Conservation (phyloP, 2,797 vertebrate genomes). For the Propithecus perrieri region DNA sequence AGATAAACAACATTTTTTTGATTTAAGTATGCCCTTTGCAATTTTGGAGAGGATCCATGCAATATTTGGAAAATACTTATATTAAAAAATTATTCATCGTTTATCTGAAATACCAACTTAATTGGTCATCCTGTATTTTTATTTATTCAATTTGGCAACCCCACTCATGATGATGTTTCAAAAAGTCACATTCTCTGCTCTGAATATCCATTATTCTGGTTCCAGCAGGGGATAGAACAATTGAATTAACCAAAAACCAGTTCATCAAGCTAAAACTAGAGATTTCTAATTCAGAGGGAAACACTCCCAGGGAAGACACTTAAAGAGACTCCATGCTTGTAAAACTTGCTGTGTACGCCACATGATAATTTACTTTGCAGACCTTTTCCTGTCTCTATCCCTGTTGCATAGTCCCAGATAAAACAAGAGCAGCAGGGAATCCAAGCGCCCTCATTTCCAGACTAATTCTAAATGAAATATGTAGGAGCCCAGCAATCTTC, state of each 20-base stretch:
- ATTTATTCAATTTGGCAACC: slow-evolving; percentile 12
- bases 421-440: slow-evolving; percentile 50
- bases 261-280: slow-evolving; percentile 56
- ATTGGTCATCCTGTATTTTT: slow-evolving; percentile 1
- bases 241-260: slow-evolving; percentile 53
- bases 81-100: neutral
- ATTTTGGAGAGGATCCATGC: neutral
- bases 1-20: neutral
- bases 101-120: slow-evolving; percentile 32
- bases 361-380: neutral
- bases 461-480: neutral
- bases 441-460: slow-evolving; percentile 31
- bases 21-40: neutral
- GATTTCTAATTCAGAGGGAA: slow-evolving; percentile 47
- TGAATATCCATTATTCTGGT: slow-evolving; percentile 35
- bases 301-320: slow-evolving; percentile 3
- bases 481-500: neutral
- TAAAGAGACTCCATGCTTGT: neutral
- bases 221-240: slow-evolving; percentile 24
- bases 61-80: neutral
- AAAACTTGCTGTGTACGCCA: neutral
- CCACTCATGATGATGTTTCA: neutral
- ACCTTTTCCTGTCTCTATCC: neutral
- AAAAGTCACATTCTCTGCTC: slow-evolving; percentile 33
- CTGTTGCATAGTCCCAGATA: neutral